Evolutionary conservation across 2,888 invertebrate species (phyloP).

Genomic region (Trachelus stipa): DNA sequence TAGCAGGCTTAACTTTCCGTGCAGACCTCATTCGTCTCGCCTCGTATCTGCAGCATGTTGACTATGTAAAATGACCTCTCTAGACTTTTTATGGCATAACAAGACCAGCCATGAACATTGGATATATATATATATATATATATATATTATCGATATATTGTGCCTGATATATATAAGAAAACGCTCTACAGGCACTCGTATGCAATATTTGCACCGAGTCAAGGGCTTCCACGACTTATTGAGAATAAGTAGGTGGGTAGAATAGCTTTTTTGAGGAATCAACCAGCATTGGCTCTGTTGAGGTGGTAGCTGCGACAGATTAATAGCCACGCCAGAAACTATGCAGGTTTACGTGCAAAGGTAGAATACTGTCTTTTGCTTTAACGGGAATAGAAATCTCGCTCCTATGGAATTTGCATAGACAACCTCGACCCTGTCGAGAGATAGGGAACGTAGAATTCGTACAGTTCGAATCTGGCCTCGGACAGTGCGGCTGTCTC

Average conservation of each 20-base stretch:
- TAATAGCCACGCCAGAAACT: background rate
- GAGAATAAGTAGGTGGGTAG: background rate
- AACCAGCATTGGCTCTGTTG: background rate
- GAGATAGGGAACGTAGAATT: conserved; percentile 24
- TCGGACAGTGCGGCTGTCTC: conserved; percentile 35
- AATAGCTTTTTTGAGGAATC: background rate
- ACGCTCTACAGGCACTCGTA: background rate
- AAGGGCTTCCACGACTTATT: background rate
- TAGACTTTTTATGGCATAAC: background rate
- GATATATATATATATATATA: too few relatives aligned
- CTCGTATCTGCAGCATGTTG: background rate
- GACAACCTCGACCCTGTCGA: background rate
- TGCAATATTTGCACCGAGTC: background rate
- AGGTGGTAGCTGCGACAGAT: background rate
- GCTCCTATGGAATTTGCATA: background rate
- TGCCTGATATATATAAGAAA: background rate
- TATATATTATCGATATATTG: too few relatives aligned
- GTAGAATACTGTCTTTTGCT: background rate
- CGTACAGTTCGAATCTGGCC: conserved; percentile 36
- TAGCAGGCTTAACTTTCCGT: background rate
- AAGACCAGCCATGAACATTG: too few relatives aligned
- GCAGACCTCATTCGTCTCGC: background rate
- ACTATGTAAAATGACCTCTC: background rate
- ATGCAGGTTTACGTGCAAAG: background rate
- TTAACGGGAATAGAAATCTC: background rate